Base-by-base conservation (phyloP, 2,888 invertebrate species). In the Linnaemya vulpina region DNA sequence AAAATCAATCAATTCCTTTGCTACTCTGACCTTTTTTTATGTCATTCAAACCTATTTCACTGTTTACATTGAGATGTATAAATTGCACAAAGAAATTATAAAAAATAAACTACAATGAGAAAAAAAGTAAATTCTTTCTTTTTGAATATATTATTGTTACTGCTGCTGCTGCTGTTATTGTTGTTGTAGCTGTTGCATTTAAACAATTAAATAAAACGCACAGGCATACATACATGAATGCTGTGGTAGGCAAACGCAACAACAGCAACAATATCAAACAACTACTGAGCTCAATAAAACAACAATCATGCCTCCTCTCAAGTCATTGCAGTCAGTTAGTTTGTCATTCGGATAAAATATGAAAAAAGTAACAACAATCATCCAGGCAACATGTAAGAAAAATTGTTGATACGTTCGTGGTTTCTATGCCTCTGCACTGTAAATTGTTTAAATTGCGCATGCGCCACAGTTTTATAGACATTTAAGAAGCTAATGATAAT, bases 401-500 rank as follows among this genome's bases (percentile, higher is more conserved):
- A 76, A 55, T 46, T 35, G 5, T 58, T 71, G 35, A 58, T 55
- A 65, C 30, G 79, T 73, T 17, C 63, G 38, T 60, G 13, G 11
- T 10, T 53, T 55, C 30, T 63, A 11, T 46, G 20, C 55, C 8
- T 46, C 15, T 13, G 13, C 43, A 20, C 13, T 8, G n/a, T 15
- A 70, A 51, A 62, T 55, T 25, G 53, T 49, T 68, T 74, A 46
- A 83, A 74, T 80, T 76, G 84, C 73, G 84, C 67, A 77, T 84
- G 80, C 80, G 84, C 80, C 77, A 81, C 73, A 67, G 68, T 80
- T 77, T 68, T 62, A 79, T 77, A 65, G 71, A 67, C 80, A 73
- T 80, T 84, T 73, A 80, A 76, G 67, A 84, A 67, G 75, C 67
- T 84, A 84, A 84, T 76, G 71, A 76, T 84, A 84, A 80, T 76